Evolutionary conservation across 2,888 invertebrate genomes (phyloP).

Genomic region (Masnerella sp.): DNA sequence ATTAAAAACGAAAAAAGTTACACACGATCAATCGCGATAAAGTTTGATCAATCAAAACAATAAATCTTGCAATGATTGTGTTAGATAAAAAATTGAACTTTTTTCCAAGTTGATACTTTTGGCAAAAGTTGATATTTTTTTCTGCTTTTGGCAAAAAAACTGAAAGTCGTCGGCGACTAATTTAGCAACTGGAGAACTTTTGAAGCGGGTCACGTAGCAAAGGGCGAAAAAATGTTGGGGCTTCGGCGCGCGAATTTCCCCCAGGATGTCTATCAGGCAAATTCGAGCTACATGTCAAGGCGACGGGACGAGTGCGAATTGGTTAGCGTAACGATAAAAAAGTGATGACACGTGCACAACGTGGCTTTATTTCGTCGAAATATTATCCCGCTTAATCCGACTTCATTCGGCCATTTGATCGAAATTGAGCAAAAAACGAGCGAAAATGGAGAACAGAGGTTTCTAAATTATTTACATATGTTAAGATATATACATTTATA

Average conservation of each 20-base stretch:
- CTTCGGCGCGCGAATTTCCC: slow-evolving; percentile 45
- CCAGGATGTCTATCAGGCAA: slow-evolving; percentile 34
- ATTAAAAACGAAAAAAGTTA: too few species aligned
- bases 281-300: slow-evolving; percentile 33
- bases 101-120: too few species aligned
- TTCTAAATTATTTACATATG: too few species aligned
- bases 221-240: slow-evolving; percentile 15
- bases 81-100: too few species aligned
- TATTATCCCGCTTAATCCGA: background rate
- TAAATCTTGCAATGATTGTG: too few species aligned
- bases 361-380: slow-evolving; percentile 7
- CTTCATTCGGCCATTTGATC: background rate
- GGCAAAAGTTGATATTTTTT: too few species aligned
- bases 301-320: slow-evolving; percentile 16
- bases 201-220: slow-evolving; percentile 35
- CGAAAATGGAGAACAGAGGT: too few species aligned
- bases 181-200: slow-evolving; percentile 25
- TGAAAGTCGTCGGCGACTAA: background rate
- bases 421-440: too few species aligned
- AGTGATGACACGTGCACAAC: slow-evolving; percentile 36
- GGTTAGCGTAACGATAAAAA: slow-evolving; percentile 40
- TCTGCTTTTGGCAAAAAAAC: too few species aligned
- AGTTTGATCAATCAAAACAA: too few species aligned
- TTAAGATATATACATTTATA: too few species aligned
- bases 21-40: too few species aligned